A percentile compares a stretch with the other conserved stretches of the same genome.
phyloP scores from a whole-genome alignment of 2,113 vertebrate genomes.

The Menidia beryllina region DNA sequence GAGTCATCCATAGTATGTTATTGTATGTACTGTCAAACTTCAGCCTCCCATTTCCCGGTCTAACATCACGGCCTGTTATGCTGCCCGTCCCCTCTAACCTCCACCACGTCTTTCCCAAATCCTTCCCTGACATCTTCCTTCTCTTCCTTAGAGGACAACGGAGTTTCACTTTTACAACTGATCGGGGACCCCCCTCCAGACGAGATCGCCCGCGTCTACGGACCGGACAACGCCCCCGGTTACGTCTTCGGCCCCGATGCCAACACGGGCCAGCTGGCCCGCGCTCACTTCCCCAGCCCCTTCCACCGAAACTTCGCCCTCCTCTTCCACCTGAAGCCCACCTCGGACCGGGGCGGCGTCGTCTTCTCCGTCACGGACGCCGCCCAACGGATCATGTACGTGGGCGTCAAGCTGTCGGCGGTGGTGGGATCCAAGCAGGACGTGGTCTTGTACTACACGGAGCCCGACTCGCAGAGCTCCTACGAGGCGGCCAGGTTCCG shows the following conservation, averaged over 20 bases:
- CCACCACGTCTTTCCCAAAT: neutral
- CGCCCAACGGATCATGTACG: conserved; percentile 83
- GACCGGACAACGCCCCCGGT: conserved; percentile 79
- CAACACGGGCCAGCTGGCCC: conserved; percentile 88
- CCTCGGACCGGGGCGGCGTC: conserved; percentile 78
- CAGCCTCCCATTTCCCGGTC: conserved; percentile 54
- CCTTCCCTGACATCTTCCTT: conserved; percentile 50
- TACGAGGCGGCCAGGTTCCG: conserved; percentile 86
- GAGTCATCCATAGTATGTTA: neutral
- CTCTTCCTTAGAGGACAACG: conserved; percentile 78
- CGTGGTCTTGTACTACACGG: conserved; percentile 90
- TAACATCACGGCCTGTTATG: conserved; percentile 67
- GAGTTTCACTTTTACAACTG: conserved; percentile 89
- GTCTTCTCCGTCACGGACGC: conserved; percentile 90
- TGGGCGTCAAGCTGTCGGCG: conserved; percentile 89
- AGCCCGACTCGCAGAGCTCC: conserved; percentile 81
- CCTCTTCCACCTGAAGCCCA: conserved; percentile 87
- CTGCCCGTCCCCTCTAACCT: conserved; percentile 52
- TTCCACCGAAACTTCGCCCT: conserved; percentile 92
- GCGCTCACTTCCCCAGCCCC: conserved; percentile 84
- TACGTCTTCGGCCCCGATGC: conserved; percentile 85
- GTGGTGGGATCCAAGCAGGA: conserved; percentile 79
- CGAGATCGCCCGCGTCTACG: conserved; percentile 81
- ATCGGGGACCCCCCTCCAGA: conserved; percentile 87
- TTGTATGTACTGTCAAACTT: conserved; percentile 6